Base-by-base conservation (phyloP, 1,140 invertebrate genomes). In the Penaeus chinensis region DNA sequence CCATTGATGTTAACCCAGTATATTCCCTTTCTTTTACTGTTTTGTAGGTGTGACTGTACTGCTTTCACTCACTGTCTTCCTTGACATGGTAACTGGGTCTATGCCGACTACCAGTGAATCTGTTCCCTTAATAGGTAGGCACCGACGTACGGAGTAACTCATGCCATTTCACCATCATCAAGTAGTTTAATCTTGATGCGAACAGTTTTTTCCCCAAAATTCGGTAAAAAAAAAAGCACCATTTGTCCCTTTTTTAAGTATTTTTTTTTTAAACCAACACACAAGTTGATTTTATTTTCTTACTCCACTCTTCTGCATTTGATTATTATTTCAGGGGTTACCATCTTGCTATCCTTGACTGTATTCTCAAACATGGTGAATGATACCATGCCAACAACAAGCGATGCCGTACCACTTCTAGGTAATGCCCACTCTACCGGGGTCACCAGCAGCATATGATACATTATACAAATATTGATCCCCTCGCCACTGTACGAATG, bases 61-160 rank as follows among this genome's bases (percentile, higher is more conserved):
- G 90, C 94, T 96, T 91, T 95, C 95, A 80, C 92, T 95, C 91
- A 95, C 95, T 91, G 95, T 95, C 89, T 95, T 96, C 92, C 95
- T 95, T 92, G 93, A 96, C 90, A 93, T 95, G 91, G 92, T 95
- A 85, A 94, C 93, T 76, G 91, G 94, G 94, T 93, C 94, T 89
- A 95, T 95, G 91, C 95, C 95, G 82, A 94, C 94, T 69, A 95
- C 95, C 32, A 94, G 94, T 74, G 94, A 95, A 91, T 94, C 94
- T 82, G 96, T 97, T 94, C 96, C 96, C 94, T 93, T 97, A 95
- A 96, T 97, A 97, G 96, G 96, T 97, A 97, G 87, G 89, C 84
- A 90, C 87, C 74, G 82, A 78, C 76, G 86, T 78, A 83, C 65
- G 69, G 37, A 81, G 81, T 89, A 85, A 78, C 83, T 78, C 85